phyloP scores from a whole-genome alignment of 2,113 vertebrate genomes.

The Ophiodon elongatus region DNA sequence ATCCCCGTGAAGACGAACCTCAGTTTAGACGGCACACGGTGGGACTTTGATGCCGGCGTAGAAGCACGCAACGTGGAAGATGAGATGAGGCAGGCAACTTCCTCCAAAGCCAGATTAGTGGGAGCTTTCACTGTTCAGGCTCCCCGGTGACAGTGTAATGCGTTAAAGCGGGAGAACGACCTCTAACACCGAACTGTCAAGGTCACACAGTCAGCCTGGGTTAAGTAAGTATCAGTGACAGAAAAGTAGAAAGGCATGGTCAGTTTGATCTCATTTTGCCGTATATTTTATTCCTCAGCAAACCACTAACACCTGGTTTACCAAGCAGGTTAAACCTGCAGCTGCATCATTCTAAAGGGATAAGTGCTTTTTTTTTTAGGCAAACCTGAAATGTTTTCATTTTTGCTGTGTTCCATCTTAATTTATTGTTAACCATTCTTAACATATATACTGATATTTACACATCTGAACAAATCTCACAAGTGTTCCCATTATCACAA shows the following conservation, averaged over 20 bases:
- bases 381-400: too few species aligned
- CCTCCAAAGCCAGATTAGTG: constrained; percentile 52
- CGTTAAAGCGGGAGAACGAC: constrained; percentile 8
- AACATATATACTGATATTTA: too few species aligned
- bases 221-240: neutral
- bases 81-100: constrained; percentile 26
- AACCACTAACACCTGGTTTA: neutral
- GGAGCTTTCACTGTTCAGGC: constrained; percentile 24
- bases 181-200: constrained; percentile 15
- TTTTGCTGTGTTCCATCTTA: too few species aligned
- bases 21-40: constrained; percentile 58
- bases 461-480: too few species aligned
- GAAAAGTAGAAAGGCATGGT: neutral
- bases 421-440: too few species aligned
- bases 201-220: constrained; percentile 16
- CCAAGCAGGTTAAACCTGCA: constrained; percentile 16
- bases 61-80: constrained; percentile 19
- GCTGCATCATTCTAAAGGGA: too few species aligned
- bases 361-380: too few species aligned
- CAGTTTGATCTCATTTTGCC: constrained; percentile 10
- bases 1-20: constrained; percentile 60
- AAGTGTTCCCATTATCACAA: too few species aligned
- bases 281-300: neutral
- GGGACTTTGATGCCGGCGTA: constrained; percentile 62
- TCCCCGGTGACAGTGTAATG: constrained; percentile 22